Percentiles rank a stretch among this genome's conserved stretches.
Conservation (phyloP, 2,888 invertebrate species). For the Cancer borealis region DNA sequence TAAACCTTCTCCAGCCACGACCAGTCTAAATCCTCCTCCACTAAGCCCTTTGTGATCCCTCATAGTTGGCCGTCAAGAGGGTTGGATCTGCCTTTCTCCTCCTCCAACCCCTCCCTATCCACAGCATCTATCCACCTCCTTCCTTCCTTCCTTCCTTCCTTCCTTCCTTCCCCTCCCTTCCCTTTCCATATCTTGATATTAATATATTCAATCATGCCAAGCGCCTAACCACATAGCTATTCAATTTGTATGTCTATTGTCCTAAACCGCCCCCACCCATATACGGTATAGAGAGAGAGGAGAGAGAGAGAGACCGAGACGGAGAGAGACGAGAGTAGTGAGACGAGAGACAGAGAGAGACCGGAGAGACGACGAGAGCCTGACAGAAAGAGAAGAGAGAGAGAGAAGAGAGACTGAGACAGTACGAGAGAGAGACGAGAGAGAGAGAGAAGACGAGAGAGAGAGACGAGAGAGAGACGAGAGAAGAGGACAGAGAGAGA, state of each 20-base stretch:
- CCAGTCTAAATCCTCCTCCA: neutral
- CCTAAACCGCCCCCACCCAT: neutral
- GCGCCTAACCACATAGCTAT: neutral
- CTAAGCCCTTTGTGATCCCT: conserved; percentile 15
- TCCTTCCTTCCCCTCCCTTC: no score
- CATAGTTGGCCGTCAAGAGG: conserved; percentile 2
- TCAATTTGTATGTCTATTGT: neutral
- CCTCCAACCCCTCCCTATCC: neutral
- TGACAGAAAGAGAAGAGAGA: neutral
- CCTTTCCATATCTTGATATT: neutral
- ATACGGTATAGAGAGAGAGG: neutral
- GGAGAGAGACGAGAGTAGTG: neutral
- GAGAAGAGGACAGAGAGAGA: neutral
- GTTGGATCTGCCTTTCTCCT: conserved; percentile 3
- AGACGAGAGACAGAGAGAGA: neutral
- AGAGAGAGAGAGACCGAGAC: neutral
- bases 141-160: no score
- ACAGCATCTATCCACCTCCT: no score
- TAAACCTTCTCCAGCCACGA: conserved; percentile 10
- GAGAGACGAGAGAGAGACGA: neutral
- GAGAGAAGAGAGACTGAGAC: neutral
- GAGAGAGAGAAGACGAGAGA: neutral
- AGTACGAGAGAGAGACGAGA: neutral
- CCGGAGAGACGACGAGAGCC: no score
- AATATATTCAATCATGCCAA: neutral